phyloP scores from a whole-genome alignment of 2,113 vertebrate genomes.

The Peromyscus maniculatus region DNA sequence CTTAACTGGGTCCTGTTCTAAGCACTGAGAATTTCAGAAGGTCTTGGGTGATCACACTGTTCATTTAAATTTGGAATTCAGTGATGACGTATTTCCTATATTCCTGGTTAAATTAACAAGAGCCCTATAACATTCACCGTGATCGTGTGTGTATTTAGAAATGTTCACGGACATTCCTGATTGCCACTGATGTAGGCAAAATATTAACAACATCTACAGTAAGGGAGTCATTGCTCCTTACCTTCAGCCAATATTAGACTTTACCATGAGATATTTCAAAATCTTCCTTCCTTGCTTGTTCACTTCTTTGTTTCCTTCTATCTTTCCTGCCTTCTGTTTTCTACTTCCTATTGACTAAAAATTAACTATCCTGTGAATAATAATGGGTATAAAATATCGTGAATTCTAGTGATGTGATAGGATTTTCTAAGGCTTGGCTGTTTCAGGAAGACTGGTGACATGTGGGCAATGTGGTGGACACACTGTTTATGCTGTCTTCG shows the following conservation, averaged over 20 bases:
- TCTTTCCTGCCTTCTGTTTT: background rate
- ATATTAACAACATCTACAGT: background rate
- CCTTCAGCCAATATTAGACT: rapidly evolving
- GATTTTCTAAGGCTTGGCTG: background rate
- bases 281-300: background rate
- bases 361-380: background rate
- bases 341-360: background rate
- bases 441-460: background rate
- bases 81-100: rapidly evolving
- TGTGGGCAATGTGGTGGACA: too few species aligned
- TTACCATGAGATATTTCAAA: background rate
- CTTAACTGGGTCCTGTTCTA: background rate
- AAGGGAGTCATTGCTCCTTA: background rate
- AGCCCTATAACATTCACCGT: background rate
- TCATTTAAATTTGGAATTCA: background rate
- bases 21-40: background rate
- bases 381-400: background rate
- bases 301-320: too few species aligned
- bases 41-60: background rate
- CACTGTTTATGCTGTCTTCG: background rate
- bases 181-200: background rate
- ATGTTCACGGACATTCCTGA: background rate
- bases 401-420: background rate
- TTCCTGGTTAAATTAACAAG: background rate
- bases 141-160: background rate